phyloP scores from a whole-genome alignment of 2,888 invertebrate species.

The Zaprionus lineosus region DNA sequence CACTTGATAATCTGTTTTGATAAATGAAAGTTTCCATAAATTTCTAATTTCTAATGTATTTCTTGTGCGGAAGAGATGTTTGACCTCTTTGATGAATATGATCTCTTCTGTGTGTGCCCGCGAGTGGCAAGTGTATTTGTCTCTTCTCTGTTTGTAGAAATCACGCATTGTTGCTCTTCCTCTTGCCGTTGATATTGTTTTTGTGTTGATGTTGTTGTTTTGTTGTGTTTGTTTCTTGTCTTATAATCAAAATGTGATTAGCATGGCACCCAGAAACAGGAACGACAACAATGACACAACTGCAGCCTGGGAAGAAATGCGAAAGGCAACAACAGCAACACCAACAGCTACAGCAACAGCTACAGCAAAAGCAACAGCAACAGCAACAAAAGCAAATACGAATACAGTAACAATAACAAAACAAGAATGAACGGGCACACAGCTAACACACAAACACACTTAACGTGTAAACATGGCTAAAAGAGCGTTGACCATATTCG shows the following conservation, averaged over 20 bases:
- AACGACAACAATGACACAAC: conserved; percentile 26
- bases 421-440: conserved; percentile 30
- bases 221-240: conserved; percentile 41
- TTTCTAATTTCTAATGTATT: no score
- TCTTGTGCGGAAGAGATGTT: no score
- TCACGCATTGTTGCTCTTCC: no score
- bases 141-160: conserved; percentile 14
- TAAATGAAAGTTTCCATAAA: no score
- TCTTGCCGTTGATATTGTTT: not conserved
- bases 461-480: conserved; percentile 77
- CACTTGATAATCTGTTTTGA: no score
- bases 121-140: conserved; percentile 33
- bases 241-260: conserved; percentile 76
- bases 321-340: conserved; percentile 7
- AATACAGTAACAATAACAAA: no score
- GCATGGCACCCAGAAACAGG: conserved; percentile 52
- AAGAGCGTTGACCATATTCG: conserved; percentile 77
- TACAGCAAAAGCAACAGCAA: no score
- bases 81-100: no score
- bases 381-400: not conserved
- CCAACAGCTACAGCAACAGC: no score
- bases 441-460: conserved; percentile 76
- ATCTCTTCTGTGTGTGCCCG: no score
- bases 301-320: conserved; percentile 63
- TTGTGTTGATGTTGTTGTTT: conserved; percentile 17